Evolutionary conservation across 2,888 invertebrate species (phyloP).

Genomic region (Latheticus oryzae): DNA sequence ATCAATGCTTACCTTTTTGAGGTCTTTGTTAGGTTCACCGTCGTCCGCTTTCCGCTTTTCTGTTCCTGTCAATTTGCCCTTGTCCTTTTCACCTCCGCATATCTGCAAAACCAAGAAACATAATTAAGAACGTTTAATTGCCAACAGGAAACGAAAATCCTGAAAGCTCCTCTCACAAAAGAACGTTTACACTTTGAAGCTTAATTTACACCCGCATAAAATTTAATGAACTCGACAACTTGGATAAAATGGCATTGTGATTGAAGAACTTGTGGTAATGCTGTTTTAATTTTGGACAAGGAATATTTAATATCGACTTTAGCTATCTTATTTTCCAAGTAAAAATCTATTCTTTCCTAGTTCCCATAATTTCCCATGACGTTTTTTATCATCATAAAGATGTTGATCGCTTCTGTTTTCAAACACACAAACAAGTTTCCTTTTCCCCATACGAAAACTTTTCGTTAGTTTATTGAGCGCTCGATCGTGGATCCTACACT

Average conservation of each 20-base stretch:
- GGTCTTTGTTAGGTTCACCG: constrained; percentile 82
- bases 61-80: constrained; percentile 74
- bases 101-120: constrained; percentile 63
- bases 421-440: constrained; percentile 5
- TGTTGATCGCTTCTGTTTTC: not conserved
- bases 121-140: constrained; percentile 41
- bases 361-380: too few species aligned
- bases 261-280: constrained; percentile 24
- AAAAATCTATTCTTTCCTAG: too few species aligned
- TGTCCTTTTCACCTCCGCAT: constrained; percentile 71
- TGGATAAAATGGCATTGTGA: constrained; percentile 30
- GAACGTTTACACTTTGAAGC: constrained; percentile 39
- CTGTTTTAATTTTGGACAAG: constrained; percentile 10
- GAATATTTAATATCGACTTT: not conserved
- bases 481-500: constrained; percentile 7
- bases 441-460: constrained; percentile 3
- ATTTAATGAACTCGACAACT: constrained; percentile 39
- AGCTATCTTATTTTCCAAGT: too few species aligned
- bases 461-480: constrained; percentile 4
- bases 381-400: constrained; percentile 1
- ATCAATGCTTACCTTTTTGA: constrained; percentile 82
- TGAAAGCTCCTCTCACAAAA: constrained; percentile 32
- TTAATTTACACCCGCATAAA: constrained; percentile 41
- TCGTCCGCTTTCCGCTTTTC: constrained; percentile 89
- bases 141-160: constrained; percentile 38